Percentiles rank a stretch among this genome's conserved stretches.
Conservation (phyloP, 2,888 invertebrate species). For the Caenorhabditis macrosperma region DNA sequence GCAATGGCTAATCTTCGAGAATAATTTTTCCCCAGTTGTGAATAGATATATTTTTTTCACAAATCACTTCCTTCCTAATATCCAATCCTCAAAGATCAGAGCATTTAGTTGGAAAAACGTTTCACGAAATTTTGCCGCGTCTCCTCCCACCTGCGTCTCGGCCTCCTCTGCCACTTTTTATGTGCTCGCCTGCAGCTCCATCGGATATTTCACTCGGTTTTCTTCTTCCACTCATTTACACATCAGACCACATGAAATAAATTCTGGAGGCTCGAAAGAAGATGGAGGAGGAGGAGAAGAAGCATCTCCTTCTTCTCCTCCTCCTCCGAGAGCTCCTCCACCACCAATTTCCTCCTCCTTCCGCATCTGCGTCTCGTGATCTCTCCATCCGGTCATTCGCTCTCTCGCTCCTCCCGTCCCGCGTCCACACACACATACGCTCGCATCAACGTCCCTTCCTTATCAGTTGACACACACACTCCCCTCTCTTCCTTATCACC, state of each 20-base stretch:
- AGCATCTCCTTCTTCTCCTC: neutral
- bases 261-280: slow-evolving; percentile 52
- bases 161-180: neutral
- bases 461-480: slow-evolving; percentile 47
- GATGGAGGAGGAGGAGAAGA: neutral
- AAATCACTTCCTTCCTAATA: too few species aligned
- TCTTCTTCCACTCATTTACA: slow-evolving; percentile 48
- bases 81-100: neutral
- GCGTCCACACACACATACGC: too few species aligned
- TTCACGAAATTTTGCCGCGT: slow-evolving; percentile 11
- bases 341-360: slow-evolving; percentile 32
- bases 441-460: slow-evolving; percentile 15
- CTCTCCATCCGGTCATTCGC: slow-evolving; percentile 33
- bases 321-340: slow-evolving; percentile 10
- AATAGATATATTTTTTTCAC: too few species aligned
- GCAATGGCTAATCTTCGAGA: too few species aligned
- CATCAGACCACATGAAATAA: slow-evolving; percentile 57
- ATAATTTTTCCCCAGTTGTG: too few species aligned
- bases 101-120: neutral
- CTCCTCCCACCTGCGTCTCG: neutral
- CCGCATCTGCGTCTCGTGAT: slow-evolving; percentile 16
- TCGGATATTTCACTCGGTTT: neutral
- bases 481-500: slow-evolving; percentile 5
- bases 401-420: neutral
- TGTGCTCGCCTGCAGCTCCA: neutral